phyloP scores from a whole-genome alignment of 2,797 vertebrate genomes.

The Gastrophryne carolinensis region DNA sequence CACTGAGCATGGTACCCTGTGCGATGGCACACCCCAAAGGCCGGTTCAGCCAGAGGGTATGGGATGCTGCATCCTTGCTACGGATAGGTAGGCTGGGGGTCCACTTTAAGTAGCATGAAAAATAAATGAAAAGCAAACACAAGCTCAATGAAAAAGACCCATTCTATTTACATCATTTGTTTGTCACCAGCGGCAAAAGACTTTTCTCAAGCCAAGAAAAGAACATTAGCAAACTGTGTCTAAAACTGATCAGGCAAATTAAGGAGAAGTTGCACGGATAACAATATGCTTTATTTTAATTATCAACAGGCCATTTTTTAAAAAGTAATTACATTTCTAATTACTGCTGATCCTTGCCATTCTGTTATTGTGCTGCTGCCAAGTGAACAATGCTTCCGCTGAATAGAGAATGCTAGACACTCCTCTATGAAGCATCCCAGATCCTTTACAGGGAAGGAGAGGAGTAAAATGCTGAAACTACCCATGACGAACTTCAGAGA shows the following conservation, averaged over 20 bases:
- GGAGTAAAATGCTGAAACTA: neutral
- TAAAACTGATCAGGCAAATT: conserved; percentile 39
- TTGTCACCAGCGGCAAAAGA: conserved; percentile 6
- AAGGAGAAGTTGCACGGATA: conserved; percentile 32
- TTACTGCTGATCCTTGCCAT: conserved; percentile 47
- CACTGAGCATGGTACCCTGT: no score
- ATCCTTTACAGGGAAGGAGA: neutral
- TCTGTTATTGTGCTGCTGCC: conserved; percentile 39
- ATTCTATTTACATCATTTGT: conserved; percentile 18
- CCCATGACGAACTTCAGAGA: no score
- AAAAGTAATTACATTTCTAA: conserved; percentile 51
- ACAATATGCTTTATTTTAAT: conserved; percentile 49
- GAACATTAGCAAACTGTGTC: conserved; percentile 33
- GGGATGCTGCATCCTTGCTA: no score
- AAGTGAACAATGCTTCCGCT: conserved; percentile 32
- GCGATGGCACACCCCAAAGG: no score
- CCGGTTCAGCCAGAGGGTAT: no score
- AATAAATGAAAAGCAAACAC: neutral
- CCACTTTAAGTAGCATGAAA: neutral
- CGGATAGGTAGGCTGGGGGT: no score
- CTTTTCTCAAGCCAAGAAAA: conserved; percentile 14
- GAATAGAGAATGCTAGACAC: conserved; percentile 15
- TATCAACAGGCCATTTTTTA: conserved; percentile 39
- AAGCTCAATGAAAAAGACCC: neutral
- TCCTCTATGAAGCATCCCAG: neutral